Conservation (phyloP, 2,888 invertebrate species). For the Ormyrus labotus region DNA sequence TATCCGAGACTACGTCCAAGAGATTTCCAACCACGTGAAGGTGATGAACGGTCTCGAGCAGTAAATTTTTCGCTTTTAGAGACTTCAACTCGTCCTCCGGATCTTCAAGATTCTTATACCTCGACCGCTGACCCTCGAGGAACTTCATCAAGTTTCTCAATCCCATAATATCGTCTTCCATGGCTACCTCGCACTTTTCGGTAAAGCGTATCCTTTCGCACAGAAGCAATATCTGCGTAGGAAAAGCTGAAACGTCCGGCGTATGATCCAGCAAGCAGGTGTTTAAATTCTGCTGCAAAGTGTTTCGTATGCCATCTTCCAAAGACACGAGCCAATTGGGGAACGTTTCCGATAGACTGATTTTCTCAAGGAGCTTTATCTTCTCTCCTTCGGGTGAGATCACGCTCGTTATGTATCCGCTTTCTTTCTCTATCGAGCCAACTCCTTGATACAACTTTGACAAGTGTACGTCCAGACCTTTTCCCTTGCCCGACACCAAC, state of each 20-base stretch:
- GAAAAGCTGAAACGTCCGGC: conserved; percentile 68
- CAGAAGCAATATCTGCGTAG: conserved; percentile 70
- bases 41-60: conserved; percentile 95
- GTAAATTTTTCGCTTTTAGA: conserved; percentile 92
- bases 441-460: conserved; percentile 97
- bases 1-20: conserved; percentile 75
- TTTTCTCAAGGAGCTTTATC: conserved; percentile 77
- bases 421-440: conserved; percentile 84
- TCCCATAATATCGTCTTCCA: conserved; percentile 66
- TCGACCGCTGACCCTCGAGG: conserved; percentile 77
- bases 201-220: conserved; percentile 70
- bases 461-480: conserved; percentile 89
- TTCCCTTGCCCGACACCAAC: conserved; percentile 80
- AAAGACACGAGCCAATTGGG: conserved; percentile 88
- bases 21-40: conserved; percentile 88
- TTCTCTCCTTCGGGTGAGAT: conserved; percentile 81
- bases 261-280: conserved; percentile 67
- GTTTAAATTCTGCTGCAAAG: conserved; percentile 67
- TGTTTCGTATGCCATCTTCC: conserved; percentile 87
- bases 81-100: conserved; percentile 80
- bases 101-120: conserved; percentile 77
- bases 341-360: conserved; percentile 68
- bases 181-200: conserved; percentile 69
- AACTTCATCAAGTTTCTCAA: conserved; percentile 76
- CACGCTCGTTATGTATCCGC: conserved; percentile 79